Base-by-base conservation (phyloP, 2,113 vertebrate species). In the Indicator indicator region DNA sequence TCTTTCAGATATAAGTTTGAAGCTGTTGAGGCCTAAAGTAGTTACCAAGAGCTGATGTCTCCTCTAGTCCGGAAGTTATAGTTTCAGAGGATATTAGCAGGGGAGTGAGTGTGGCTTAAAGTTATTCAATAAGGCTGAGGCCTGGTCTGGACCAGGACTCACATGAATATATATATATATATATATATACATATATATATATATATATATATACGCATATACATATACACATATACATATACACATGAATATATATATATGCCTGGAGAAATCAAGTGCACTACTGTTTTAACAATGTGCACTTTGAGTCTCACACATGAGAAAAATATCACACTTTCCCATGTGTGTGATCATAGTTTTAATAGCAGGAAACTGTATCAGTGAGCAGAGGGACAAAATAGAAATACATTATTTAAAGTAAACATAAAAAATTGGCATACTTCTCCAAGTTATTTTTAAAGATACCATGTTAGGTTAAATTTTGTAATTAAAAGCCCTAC, bases 111-210 rank as follows among this genome's bases (percentile, higher is more conserved):
- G 10, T 81, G 9, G 2, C 56, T 6, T 48, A n/a, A 16, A 36
- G 12, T 16, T 63, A 74, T 1, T 5, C 20, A 30, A 1, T 30
- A 18, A 77, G 14, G 9, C 14, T 55, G 52, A 5, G 1, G 50
- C 9, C 20, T 42, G 32, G 21, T n/a, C 24, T 89, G 33, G 21
- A 60, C 40, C 0, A 1, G 30, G 73, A 32, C 15, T 81, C 5
- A 4, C 2, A 5, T 42, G 8, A 30, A 4, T 48, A 4, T 32
- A 9, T 44, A 4, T 30, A n/a, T n/a, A n/a, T n/a, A n/a, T n/a
- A n/a, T n/a, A n/a, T n/a, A n/a, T n/a, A n/a, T n/a, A n/a, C n/a
- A n/a, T n/a, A n/a, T n/a, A n/a, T n/a, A n/a, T n/a, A n/a, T n/a
- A n/a, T n/a, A n/a, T n/a, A n/a, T n/a, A n/a, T n/a, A n/a, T n/a